These are phyloP conservation scores for Dynastes hyllus DNA, from an alignment of 2,888 invertebrate species.

Conservation along the genomic window DNA sequence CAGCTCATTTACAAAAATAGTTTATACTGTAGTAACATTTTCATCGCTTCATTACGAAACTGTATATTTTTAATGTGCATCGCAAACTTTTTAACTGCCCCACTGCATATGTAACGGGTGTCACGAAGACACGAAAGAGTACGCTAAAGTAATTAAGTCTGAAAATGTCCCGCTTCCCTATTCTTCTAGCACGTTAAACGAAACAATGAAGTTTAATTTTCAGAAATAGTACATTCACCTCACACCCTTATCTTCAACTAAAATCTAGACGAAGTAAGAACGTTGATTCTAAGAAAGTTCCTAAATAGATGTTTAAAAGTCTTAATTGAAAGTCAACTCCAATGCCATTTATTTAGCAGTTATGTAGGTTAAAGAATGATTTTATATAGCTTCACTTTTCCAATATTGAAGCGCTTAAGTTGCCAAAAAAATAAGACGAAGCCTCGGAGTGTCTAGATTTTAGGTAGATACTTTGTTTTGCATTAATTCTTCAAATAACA, in stretches of 20 bases:
- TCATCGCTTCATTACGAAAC: constrained; percentile 38
- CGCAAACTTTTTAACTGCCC: constrained; percentile 41
- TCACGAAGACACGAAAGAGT: constrained; percentile 26
- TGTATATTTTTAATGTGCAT: constrained; percentile 43
- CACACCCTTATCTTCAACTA: constrained; percentile 14
- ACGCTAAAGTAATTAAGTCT: constrained; percentile 41
- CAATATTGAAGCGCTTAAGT: not conserved
- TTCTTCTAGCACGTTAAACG: constrained; percentile 36
- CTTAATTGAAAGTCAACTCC: constrained; percentile 37
- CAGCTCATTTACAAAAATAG: constrained; percentile 25
- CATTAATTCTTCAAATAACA: not conserved
- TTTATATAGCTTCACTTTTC: constrained; percentile 1
- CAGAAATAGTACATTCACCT: constrained; percentile 36
- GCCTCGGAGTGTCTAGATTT: too few relatives aligned
- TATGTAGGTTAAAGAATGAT: not conserved
- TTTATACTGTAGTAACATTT: constrained; percentile 35
- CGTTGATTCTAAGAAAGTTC: constrained; percentile 7
- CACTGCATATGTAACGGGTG: constrained; percentile 35
- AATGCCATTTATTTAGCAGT: constrained; percentile 9
- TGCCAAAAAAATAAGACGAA: too few relatives aligned
- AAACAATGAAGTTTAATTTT: constrained; percentile 39
- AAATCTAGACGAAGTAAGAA: constrained; percentile 1
- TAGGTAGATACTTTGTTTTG: too few relatives aligned
- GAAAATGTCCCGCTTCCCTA: constrained; percentile 30
- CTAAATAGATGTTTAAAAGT: constrained; percentile 24